phyloP scores from a whole-genome alignment of 2,113 vertebrate genomes.

The human region DNA sequence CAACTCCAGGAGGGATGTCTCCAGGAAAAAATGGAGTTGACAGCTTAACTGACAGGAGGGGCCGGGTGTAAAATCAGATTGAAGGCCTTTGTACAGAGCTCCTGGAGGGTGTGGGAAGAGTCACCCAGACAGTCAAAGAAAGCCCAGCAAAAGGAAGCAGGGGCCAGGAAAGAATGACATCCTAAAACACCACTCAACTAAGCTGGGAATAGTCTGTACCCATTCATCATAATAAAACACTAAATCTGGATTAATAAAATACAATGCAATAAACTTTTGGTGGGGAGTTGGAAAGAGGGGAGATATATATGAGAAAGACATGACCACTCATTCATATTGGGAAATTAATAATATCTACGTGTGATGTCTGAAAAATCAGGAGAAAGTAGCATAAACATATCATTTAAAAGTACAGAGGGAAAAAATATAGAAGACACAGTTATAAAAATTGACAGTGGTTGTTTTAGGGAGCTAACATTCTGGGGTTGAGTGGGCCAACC shows the following conservation, averaged over 20 bases:
- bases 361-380: background rate
- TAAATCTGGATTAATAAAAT: background rate
- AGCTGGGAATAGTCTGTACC: background rate
- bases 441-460: background rate
- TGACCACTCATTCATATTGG: background rate
- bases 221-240: background rate
- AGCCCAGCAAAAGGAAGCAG: background rate
- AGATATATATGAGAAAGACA: background rate
- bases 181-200: background rate
- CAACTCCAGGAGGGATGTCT: background rate
- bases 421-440: background rate
- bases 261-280: background rate
- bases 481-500: background rate
- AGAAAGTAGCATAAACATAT: background rate
- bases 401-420: background rate
- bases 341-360: background rate
- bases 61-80: slow-evolving; percentile 66
- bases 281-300: background rate
- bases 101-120: slow-evolving; percentile 45
- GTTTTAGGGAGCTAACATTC: background rate
- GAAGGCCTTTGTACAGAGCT: slow-evolving; percentile 51
- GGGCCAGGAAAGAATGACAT: background rate
- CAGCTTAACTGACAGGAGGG: slow-evolving; percentile 56
- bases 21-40: slow-evolving; percentile 34
- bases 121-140: slow-evolving; percentile 27